Percentiles rank a stretch among this genome's conserved stretches.
Conservation (phyloP, 2,888 invertebrate genomes). For the Polietes domitor region DNA sequence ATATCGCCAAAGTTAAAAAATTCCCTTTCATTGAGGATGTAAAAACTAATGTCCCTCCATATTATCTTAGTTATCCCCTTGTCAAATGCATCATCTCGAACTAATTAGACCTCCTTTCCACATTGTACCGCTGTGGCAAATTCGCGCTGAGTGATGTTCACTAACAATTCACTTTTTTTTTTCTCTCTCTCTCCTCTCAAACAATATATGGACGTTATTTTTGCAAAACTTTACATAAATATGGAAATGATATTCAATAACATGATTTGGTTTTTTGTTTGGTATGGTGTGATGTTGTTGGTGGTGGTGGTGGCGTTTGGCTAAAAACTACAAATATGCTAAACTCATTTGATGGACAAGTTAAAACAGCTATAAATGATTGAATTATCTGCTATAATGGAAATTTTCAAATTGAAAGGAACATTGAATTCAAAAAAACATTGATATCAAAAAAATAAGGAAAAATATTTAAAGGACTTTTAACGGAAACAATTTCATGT, state of each 20-base stretch:
- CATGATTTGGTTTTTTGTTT: slow-evolving; percentile 50
- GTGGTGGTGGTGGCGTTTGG: not conserved
- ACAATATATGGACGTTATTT: slow-evolving; percentile 1
- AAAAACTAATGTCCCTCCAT: too few species aligned
- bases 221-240: slow-evolving; percentile 56
- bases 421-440: too few species aligned
- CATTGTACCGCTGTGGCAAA: not conserved
- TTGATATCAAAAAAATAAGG: too few species aligned
- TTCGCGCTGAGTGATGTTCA: not conserved
- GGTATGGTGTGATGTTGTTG: not conserved
- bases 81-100: too few species aligned
- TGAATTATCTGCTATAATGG: slow-evolving; percentile 25
- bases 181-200: not conserved
- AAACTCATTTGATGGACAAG: slow-evolving; percentile 56
- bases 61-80: too few species aligned
- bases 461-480: too few species aligned
- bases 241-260: slow-evolving; percentile 66
- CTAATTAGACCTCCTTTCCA: not conserved
- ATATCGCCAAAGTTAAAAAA: too few species aligned
- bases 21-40: too few species aligned
- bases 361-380: slow-evolving; percentile 35
- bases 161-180: too few species aligned
- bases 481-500: too few species aligned
- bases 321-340: slow-evolving; percentile 56
- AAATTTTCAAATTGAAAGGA: not conserved